Conservation (phyloP, 2,113 vertebrate genomes). For the Thalassarche chlororhynchos region DNA sequence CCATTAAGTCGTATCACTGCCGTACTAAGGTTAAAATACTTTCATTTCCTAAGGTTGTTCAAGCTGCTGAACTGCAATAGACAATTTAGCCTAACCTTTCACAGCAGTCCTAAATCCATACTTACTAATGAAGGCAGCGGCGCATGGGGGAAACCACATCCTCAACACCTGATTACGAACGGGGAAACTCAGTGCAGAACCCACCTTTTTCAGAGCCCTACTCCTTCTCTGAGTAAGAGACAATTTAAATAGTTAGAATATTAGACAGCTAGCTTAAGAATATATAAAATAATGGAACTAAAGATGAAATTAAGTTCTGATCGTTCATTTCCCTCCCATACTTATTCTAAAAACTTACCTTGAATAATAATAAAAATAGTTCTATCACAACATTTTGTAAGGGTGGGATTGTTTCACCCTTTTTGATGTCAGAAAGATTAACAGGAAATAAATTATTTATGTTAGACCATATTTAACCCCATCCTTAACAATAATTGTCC, state of each 20-base stretch:
- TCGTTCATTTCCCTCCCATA: not conserved
- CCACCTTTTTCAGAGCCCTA: not conserved
- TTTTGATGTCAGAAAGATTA: not conserved
- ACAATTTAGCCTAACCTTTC: constrained; percentile 51
- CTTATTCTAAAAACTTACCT: not conserved
- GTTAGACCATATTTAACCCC: not conserved
- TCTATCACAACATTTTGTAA: not conserved
- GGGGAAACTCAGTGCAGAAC: not conserved
- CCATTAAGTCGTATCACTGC: constrained; percentile 14
- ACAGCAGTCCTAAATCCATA: constrained; percentile 62
- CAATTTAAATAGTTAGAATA: not conserved
- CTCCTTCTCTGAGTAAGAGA: not conserved
- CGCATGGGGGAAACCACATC: not conserved
- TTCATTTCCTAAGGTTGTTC: constrained; percentile 30
- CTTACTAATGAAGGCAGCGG: constrained; percentile 46
- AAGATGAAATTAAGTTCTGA: not conserved
- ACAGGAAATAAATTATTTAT: not conserved
- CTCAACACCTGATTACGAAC: not conserved
- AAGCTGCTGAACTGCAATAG: constrained; percentile 25
- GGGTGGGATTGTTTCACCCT: not conserved
- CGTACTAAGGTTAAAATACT: constrained; percentile 33
- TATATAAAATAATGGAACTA: not conserved
- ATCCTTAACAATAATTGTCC: not conserved
- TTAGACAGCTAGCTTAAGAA: not conserved
- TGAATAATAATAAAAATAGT: not conserved